These are phyloP conservation scores for Hyalella azteca DNA, from an alignment of 2,888 invertebrate genomes.

Conservation along the genomic window DNA sequence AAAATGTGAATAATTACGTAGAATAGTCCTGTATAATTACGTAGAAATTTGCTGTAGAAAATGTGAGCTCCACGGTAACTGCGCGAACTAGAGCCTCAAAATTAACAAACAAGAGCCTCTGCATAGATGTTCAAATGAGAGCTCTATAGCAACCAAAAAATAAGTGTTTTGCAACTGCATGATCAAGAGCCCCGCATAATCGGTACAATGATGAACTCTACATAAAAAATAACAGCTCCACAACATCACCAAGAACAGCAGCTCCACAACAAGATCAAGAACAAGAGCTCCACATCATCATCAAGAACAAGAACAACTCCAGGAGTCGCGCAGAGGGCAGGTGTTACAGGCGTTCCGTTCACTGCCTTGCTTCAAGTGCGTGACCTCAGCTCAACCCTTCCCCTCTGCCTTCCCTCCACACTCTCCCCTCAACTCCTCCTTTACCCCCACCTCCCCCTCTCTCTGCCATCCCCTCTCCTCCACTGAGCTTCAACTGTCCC, in stretches of 20 bases:
- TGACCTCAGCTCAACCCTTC: not conserved
- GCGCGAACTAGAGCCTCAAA: too few species aligned
- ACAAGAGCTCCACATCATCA: not conserved
- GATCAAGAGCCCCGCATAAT: too few species aligned
- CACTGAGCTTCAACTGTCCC: not conserved
- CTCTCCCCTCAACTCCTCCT: not conserved
- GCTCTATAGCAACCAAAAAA: too few species aligned
- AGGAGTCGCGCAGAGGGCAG: not conserved
- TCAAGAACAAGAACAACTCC: not conserved
- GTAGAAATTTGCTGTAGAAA: too few species aligned
- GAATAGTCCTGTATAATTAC: too few species aligned
- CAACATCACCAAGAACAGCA: not conserved
- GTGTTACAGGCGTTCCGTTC: not conserved
- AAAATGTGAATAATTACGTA: too few species aligned
- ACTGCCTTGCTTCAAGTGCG: not conserved
- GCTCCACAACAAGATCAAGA: not conserved
- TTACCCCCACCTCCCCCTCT: not conserved
- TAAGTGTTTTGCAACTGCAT: too few species aligned
- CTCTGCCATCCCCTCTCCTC: not conserved
- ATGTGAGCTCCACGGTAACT: too few species aligned
- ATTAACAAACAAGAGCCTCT: too few species aligned
- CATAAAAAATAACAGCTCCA: not conserved
- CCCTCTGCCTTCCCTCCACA: not conserved
- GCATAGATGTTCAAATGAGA: too few species aligned
- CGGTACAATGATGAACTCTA: too few species aligned